Base-by-base conservation (phyloP, 2,888 invertebrate species). In the Arctia plantaginis region DNA sequence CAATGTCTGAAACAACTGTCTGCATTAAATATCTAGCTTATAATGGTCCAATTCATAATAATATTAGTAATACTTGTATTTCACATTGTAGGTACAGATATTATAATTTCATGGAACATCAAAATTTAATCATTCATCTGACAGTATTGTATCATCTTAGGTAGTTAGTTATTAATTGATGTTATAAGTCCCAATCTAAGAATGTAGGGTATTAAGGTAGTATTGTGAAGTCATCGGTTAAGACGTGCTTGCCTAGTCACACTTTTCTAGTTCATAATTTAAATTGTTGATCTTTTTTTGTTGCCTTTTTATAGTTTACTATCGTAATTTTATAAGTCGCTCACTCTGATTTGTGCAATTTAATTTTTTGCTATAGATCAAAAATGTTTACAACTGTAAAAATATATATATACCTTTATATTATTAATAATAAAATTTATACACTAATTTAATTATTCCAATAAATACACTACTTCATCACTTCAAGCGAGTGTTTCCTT, bases 121-220 rank as follows among this genome's bases (percentile, higher is more conserved):
- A 80, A 82, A 82, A 79, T 78, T 78, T 78, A 80, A 74, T 85
- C 76, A 80, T 75, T 82, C 74, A 81, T 80, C 78, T 80, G 79
- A 85, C 88, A 89, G 88, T 90, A 89, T 89, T 90, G 88, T 87
- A 82, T 79, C 81, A 81, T 87, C 82, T 82, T 88, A 82, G 47
- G 70, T 85, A 82, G 78, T 72, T 83, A 87, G 86, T 87, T 82
- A 80, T 83, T 86, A 85, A 80, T 87, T 84, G 85, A 83, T 90
- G 87, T 90, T 87, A 83, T 87, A 89, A 91, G 92, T 92, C 92
- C 93, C 92, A 92, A 93, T 91, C 92, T 90, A 89, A 92, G 92
- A 92, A 93, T 93, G 91, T 92, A 90, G 85, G 82, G 79, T 86
- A 84, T 77, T 82, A 73, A 71, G 66, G 74, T 83, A 84, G 82